phyloP scores from a whole-genome alignment of 1,140 invertebrate genomes.

The Saccostrea glomerata region DNA sequence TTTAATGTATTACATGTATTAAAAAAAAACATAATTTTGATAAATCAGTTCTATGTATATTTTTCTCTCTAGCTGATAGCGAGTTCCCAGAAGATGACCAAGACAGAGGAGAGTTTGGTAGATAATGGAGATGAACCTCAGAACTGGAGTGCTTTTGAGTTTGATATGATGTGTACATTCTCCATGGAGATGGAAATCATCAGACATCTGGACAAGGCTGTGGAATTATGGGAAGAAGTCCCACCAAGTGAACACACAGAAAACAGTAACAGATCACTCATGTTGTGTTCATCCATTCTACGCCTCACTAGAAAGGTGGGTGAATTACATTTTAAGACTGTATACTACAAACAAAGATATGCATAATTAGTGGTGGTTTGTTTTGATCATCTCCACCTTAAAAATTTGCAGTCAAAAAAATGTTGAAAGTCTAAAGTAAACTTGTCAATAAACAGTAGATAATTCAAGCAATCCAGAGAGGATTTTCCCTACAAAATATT shows the following conservation, averaged over 20 bases:
- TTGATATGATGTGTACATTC: constrained; percentile 41
- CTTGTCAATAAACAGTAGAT: too few relatives aligned
- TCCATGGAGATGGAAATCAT: constrained; percentile 40
- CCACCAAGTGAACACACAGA: not conserved
- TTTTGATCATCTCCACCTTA: too few relatives aligned
- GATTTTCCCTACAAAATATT: not conserved
- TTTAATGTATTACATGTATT: not conserved
- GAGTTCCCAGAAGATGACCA: not conserved
- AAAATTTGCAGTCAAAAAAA: too few relatives aligned
- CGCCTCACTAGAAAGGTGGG: not conserved
- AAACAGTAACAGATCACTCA: constrained; percentile 9
- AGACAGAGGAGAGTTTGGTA: not conserved
- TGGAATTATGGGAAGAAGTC: constrained; percentile 47
- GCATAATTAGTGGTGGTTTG: too few relatives aligned
- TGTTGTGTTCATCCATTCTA: constrained; percentile 39
- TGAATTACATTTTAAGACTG: not conserved
- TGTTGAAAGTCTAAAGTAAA: too few relatives aligned
- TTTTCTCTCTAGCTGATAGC: not conserved
- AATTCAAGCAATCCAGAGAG: too few relatives aligned
- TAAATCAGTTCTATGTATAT: not conserved
- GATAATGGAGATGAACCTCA: constrained; percentile 45
- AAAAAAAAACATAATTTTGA: not conserved
- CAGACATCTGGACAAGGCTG: constrained; percentile 42
- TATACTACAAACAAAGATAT: too few relatives aligned
- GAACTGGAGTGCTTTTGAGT: not conserved